A percentile compares a stretch with the other conserved stretches of the same genome.
Evolutionary conservation across 30 jellyfish, hydroid and myxozoan species (phyloP).

Genomic region (Aurelia aurita): DNA sequence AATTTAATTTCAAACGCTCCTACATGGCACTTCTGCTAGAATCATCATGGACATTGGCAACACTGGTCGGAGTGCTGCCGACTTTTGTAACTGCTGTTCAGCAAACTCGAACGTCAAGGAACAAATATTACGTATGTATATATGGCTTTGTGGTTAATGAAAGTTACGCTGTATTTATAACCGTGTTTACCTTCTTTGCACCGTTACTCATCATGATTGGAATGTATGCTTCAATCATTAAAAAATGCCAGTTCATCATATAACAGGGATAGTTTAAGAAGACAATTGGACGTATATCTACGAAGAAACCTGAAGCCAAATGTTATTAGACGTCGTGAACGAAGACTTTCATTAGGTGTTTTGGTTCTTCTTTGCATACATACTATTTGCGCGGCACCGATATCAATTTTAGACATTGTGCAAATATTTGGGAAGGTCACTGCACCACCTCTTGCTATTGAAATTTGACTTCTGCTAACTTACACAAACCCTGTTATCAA

Average conservation of each 20-base stretch:
- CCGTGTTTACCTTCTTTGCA: conserved; percentile 55
- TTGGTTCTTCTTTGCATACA: conserved; percentile 38
- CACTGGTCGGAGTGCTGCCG: conserved; percentile 45
- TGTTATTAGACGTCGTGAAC: conserved; percentile 25
- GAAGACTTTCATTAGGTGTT: conserved; percentile 49
- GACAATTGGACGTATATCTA: not conserved
- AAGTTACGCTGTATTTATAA: conserved; percentile 35
- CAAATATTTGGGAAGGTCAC: conserved; percentile 36
- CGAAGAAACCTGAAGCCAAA: conserved; percentile 49
- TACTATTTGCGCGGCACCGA: conserved; percentile 53
- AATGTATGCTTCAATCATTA: conserved; percentile 32
- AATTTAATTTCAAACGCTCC: conserved; percentile 14
- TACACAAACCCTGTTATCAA: conserved; percentile 63
- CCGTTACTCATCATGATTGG: conserved; percentile 48
- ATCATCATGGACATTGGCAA: conserved; percentile 43
- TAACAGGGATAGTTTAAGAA: not conserved
- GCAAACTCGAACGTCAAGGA: not conserved
- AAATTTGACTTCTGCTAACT: conserved; percentile 40
- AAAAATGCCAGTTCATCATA: conserved; percentile 23
- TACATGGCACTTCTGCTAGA: conserved; percentile 29
- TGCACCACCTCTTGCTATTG: conserved; percentile 48
- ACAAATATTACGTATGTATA: conserved; percentile 37
- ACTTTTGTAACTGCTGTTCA: not conserved
- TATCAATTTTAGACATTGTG: conserved; percentile 35
- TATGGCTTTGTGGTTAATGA: conserved; percentile 50